Percentiles rank a stretch among this genome's conserved stretches.
Conservation (phyloP, 2,888 invertebrate species). For the Melipona bicolor region DNA sequence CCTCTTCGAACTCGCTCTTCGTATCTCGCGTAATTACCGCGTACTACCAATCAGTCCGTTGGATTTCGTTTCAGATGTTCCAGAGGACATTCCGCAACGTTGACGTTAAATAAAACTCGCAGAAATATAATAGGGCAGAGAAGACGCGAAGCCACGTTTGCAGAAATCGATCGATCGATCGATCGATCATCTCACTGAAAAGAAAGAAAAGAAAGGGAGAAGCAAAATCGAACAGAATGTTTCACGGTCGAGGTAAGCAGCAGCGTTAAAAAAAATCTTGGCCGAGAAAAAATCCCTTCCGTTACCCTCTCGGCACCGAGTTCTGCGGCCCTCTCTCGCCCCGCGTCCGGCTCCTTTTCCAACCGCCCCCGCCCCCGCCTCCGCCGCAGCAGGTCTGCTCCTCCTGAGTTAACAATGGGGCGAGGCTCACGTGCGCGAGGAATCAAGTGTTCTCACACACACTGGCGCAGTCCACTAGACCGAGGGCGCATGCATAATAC, state of each 20-base stretch:
- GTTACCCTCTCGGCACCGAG: slow-evolving; percentile 47
- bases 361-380: slow-evolving; percentile 31
- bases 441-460: slow-evolving; percentile 84
- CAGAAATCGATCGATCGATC: background rate
- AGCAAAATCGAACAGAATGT: slow-evolving; percentile 36
- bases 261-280: slow-evolving; percentile 80
- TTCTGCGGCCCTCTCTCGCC: slow-evolving; percentile 18
- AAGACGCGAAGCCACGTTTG: background rate
- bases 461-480: slow-evolving; percentile 78
- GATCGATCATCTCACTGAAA: background rate
- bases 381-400: slow-evolving; percentile 63
- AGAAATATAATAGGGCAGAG: too few relatives aligned
- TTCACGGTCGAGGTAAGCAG: slow-evolving; percentile 63
- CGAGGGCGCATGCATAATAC: slow-evolving; percentile 84
- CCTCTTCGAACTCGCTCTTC: too few relatives aligned
- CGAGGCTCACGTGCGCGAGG: slow-evolving; percentile 83
- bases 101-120: too few relatives aligned
- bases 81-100: too few relatives aligned
- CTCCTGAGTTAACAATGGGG: slow-evolving; percentile 82
- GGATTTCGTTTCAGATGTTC: too few relatives aligned
- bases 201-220: background rate
- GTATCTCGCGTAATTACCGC: too few relatives aligned
- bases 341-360: slow-evolving; percentile 48
- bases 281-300: slow-evolving; percentile 77
- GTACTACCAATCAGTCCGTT: too few relatives aligned